Evolutionary conservation across 1,140 invertebrate species (phyloP), one percentile per base, ranked within the genome.

Genomic region (Platyscapa corneri): DNA sequence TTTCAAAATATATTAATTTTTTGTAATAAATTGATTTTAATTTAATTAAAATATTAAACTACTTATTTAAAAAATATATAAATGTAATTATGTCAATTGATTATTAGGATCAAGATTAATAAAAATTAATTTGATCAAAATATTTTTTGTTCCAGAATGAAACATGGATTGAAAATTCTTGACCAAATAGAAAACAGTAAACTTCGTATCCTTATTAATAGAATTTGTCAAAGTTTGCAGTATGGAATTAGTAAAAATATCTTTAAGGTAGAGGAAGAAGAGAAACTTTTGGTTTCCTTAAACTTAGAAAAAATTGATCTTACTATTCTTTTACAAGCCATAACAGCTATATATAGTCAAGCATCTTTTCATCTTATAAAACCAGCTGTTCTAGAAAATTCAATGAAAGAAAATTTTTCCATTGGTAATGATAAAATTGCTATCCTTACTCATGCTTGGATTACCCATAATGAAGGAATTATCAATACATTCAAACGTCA

Each of bases 221-320:
- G 89, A 72, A 91, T 93, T 79, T 92, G 91, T 77, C 90, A 91
- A 60, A 89, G 86, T 14, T 64, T 92, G 16, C 87, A 90, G 42
- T 86, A 88, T 34, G 86, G 64, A 39, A 42, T 53, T 5, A 82
- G 82, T 42, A 76, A 88, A 32, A 92, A 90, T 49, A 85, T 90
- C 27, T 93, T 93, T 53, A 93, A 80, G 53, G 83, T 87, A 3
- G 90, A 91, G 18, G 91, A 92, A 81, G 89, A 92, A 86, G 91
- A 93, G 77, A 93, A 92, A 79, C 67, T 93, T n/a, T 70, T 89
- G 27, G n/a, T 88, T 39, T 93, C 92, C 5, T 84, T 93, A 23
- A 88, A 89, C 53, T 42, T 93, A 37, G 86, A 90, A 20, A 91
- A 90, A 87, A 80, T 88, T 34, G 90, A 90, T 72, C 82, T 93